A percentile compares a stretch with the other conserved stretches of the same genome.
Conservation (phyloP, 2,113 vertebrate species). For the Sinocyclocheilus anshuiensis region DNA sequence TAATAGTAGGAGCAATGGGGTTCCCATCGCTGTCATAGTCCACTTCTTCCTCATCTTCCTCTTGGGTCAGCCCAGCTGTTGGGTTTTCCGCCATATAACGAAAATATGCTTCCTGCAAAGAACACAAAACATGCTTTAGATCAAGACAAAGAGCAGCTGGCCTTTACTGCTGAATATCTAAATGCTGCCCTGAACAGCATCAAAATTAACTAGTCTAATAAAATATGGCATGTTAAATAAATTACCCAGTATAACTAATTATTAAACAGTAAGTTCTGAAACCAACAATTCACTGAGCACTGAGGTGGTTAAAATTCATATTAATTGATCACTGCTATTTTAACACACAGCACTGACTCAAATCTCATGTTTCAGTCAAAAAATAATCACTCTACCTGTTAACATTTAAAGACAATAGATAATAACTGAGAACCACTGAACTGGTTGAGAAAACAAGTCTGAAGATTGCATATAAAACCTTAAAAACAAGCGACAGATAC, state of each 20-base stretch:
- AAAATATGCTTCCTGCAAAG: conserved; percentile 98
- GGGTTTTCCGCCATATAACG: conserved; percentile 99
- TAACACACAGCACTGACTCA: not conserved
- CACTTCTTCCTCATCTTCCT: conserved; percentile 94
- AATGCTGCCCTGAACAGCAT: not conserved
- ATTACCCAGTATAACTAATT: not conserved
- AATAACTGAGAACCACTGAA: not conserved
- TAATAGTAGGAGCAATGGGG: conserved; percentile 85
- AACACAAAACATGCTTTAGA: conserved; percentile 62
- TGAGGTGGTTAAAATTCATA: not conserved
- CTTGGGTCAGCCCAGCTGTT: conserved; percentile 90
- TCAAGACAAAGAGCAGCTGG: conserved; percentile 15
- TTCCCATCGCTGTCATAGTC: conserved; percentile 99
- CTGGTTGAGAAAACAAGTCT: not conserved
- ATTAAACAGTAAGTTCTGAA: not conserved
- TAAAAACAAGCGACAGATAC: not conserved
- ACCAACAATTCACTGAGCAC: not conserved
- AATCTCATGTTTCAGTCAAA: not conserved
- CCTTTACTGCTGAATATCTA: not conserved
- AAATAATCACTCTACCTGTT: not conserved
- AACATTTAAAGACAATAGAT: not conserved
- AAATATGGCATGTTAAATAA: not conserved
- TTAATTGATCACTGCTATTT: not conserved
- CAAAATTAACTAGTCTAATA: not conserved
- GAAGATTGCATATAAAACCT: not conserved